Conservation (phyloP, 2,888 invertebrate species). For the Melanargia galathea region DNA sequence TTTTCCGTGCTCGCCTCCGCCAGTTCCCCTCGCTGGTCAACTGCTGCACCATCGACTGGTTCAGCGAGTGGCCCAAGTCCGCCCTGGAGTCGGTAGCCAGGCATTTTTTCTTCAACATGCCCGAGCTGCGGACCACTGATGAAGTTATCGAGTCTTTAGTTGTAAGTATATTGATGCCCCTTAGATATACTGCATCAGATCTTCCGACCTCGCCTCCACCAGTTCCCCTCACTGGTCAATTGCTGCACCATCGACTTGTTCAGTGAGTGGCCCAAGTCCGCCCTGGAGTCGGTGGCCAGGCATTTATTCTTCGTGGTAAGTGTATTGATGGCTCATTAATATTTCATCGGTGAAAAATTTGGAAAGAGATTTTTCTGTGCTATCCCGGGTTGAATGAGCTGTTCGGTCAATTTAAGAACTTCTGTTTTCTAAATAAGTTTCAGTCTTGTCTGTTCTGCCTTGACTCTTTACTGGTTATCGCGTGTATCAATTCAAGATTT, state of each 20-base stretch:
- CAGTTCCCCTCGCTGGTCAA: constrained; percentile 95
- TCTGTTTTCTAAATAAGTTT: too few relatives aligned
- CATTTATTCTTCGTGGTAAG: constrained; percentile 88
- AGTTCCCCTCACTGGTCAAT: constrained; percentile 95
- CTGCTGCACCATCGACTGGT: constrained; percentile 97
- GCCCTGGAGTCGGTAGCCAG: constrained; percentile 92
- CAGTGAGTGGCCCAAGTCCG: constrained; percentile 93
- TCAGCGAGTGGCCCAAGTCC: constrained; percentile 93
- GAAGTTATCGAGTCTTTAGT: constrained; percentile 86
- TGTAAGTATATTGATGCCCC: constrained; percentile 72
- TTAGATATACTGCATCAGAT: too few relatives aligned
- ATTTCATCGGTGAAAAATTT: too few relatives aligned
- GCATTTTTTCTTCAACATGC: constrained; percentile 86
- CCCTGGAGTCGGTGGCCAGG: constrained; percentile 90
- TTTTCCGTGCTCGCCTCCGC: constrained; percentile 89
- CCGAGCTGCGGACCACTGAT: constrained; percentile 83
- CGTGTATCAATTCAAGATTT: too few relatives aligned
- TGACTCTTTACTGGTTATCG: too few relatives aligned
- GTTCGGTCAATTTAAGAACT: too few relatives aligned
- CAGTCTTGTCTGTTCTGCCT: too few relatives aligned
- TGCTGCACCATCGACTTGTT: constrained; percentile 98
- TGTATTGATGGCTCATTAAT: too few relatives aligned
- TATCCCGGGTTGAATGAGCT: too few relatives aligned
- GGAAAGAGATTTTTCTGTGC: too few relatives aligned
- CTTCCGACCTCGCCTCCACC: constrained; percentile 89